Evolutionary conservation across 2,113 vertebrate species (phyloP).

Genomic region (Danio rerio): GRCz12tu NC_133181.1:32281501-32282000

Average conservation of each 20-base stretch:
- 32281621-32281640: no score
- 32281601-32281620: no score
- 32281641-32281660: no score
- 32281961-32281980: slow-evolving; percentile 61
- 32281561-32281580: no score
- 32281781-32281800: background rate
- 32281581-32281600: no score
- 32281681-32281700: no score
- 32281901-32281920: slow-evolving; percentile 49
- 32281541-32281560: no score
- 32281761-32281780: background rate
- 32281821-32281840: background rate
- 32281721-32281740: background rate
- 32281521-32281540: no score
- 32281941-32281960: slow-evolving; percentile 47
- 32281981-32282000: slow-evolving; percentile 55
- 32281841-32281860: slow-evolving; percentile 29
- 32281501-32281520: no score
- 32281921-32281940: slow-evolving; percentile 58
- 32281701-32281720: background rate
- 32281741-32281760: background rate
- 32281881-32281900: slow-evolving; percentile 52
- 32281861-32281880: slow-evolving; percentile 44
- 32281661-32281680: no score
- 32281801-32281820: background rate